Base-by-base conservation (phyloP, 2,113 vertebrate species). In the Elaphurus davidianus region DNA sequence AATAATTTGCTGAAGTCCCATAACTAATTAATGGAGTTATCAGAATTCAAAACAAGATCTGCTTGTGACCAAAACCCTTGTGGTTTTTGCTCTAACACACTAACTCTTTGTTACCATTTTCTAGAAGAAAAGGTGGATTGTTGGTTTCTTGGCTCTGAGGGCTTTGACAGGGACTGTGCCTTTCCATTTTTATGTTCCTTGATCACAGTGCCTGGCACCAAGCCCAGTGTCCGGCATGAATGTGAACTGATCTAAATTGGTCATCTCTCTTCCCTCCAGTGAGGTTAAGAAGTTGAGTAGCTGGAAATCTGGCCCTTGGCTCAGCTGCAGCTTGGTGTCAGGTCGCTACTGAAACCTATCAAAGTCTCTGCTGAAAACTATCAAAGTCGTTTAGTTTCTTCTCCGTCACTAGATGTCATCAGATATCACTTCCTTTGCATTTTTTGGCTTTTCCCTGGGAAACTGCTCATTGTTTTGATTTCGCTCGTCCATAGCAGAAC, bases 381-480 rank as follows among this genome's bases (percentile, higher is more conserved):
- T 40, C 91, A 47, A 96, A 54, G 43, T 76, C 64, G 13, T 55
- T 93, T 96, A n/a, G 33, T 92, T 97, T 93, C 91, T 90, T 95
- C 55, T 96, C 74, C 21, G 47, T 93, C 25, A 25, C 27, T 93
- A 54, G 64, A 81, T 81, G 57, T 21, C 78, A 94, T 93, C 47
- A 91, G 52, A 81, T 84, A 84, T 43, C 36, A 79, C 36, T 90
- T 96, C 57, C 83, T 98, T 93, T 93, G 50, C 50, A n/a, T 57
- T 93, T 87, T 96, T 91, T 62, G 84, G 92, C 88, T 89, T 64
- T 84, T 90, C n/a, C 85, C 74, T 91, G 92, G 91, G 87, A 97
- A 95, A 95, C 55, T n/a, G 12, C 71, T 97, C n/a, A 52, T 0
- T 98, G 97, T 96, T 98, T 82, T 89, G 86, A 94, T 98, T 98